phyloP scores from a whole-genome alignment of 2,113 vertebrate genomes.

The Motacilla alba region DNA sequence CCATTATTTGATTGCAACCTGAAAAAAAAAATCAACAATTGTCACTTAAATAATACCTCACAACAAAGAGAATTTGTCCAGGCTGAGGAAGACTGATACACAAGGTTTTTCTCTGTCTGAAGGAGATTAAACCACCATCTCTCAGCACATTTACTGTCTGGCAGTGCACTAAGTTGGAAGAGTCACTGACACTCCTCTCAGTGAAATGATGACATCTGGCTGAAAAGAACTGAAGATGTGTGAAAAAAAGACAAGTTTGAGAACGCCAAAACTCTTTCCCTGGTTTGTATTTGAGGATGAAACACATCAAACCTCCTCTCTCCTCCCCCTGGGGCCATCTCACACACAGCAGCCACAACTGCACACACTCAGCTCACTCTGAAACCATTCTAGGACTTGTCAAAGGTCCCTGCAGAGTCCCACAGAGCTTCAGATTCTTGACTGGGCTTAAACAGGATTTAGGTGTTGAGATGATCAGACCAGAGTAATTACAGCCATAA shows the following conservation, averaged over 20 bases:
- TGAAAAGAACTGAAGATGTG: neutral
- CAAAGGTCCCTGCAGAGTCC: neutral
- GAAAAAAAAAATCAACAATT: neutral
- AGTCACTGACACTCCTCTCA: accelerated
- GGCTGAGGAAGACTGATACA: neutral
- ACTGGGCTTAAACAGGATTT: neutral
- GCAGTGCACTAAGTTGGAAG: neutral
- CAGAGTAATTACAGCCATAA: neutral
- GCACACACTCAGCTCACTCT: neutral
- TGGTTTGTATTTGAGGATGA: neutral
- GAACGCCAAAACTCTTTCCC: neutral
- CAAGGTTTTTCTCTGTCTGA: neutral
- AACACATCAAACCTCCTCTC: neutral
- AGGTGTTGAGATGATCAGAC: neutral
- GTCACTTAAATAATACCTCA: neutral
- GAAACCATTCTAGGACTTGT: accelerated
- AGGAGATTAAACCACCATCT: neutral
- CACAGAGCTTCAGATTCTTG: neutral
- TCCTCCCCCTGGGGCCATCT: neutral
- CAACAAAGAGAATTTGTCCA: neutral
- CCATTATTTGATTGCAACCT: neutral
- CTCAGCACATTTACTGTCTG: neutral
- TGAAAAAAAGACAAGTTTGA: neutral
- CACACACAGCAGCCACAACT: neutral
- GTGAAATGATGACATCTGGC: neutral